Evolutionary conservation across 1,140 invertebrate species (phyloP).

Genomic region (Caenorhabditis brenneri): DNA sequence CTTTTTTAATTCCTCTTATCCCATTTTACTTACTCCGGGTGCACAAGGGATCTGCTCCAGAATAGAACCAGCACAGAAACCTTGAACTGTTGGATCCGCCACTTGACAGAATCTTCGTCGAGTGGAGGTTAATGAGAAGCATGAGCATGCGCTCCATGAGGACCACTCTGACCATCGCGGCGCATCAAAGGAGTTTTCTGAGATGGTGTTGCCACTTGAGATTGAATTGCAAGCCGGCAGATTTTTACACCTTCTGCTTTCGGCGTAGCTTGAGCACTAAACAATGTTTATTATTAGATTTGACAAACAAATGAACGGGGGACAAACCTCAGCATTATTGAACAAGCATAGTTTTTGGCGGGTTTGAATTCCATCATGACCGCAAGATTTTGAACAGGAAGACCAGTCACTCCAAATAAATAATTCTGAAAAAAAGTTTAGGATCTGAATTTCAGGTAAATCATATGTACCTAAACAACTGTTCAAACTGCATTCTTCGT

Average conservation of each 20-base stretch:
- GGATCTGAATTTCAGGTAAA: background rate
- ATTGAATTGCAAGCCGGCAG: slow-evolving; percentile 1
- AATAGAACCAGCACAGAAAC: slow-evolving; percentile 66
- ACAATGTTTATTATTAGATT: background rate
- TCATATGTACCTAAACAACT: background rate
- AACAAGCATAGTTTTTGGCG: background rate
- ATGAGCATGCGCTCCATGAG: slow-evolving; percentile 61
- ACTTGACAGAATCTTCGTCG: slow-evolving; percentile 67
- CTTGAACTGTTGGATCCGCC: slow-evolving; percentile 60
- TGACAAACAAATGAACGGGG: background rate
- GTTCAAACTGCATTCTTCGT: slow-evolving; percentile 16
- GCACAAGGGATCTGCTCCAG: slow-evolving; percentile 65
- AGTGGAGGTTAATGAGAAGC: slow-evolving; percentile 66
- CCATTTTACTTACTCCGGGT: slow-evolving; percentile 48
- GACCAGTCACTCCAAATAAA: slow-evolving; percentile 58
- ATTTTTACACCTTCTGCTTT: slow-evolving; percentile 50
- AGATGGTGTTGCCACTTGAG: slow-evolving; percentile 20
- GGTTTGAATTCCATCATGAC: slow-evolving; percentile 44
- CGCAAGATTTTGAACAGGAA: slow-evolving; percentile 57
- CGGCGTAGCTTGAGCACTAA: slow-evolving; percentile 42
- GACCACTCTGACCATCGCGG: slow-evolving; percentile 66
- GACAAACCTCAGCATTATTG: background rate
- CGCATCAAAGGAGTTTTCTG: background rate
- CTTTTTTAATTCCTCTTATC: background rate
- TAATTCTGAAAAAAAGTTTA: background rate